Evolutionary conservation across 2,797 vertebrate genomes (phyloP), one percentile per base, ranked within the genome.

Genomic region (Vireo griseus): DNA sequence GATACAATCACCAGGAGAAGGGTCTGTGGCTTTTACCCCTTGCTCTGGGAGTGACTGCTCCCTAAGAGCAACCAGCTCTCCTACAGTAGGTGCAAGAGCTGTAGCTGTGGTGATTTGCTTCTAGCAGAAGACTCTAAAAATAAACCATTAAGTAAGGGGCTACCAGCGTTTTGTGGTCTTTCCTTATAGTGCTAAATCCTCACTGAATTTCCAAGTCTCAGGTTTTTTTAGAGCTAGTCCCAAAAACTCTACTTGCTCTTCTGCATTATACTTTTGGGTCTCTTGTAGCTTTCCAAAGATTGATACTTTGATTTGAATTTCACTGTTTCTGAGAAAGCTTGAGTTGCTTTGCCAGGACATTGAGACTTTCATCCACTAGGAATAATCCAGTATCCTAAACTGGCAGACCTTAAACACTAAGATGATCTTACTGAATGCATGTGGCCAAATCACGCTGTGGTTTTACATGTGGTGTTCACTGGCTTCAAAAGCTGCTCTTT

Each of bases 11-110:
- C 8, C 33, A 82, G 48, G 18, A 57, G 25, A 42, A 18, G 15
- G 3, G 0, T 3, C 6, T 14, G 1, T 7, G 4, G 9, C 22
- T 79, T 6, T 76, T 28, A 2, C 1, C 4, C 1, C 9, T 3
- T 5, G 2, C 3, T 10, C 8, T 6, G 9, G 16, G 39, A 55
- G 4, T 8, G 15, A 3, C 10, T 33, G 9, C 25, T 21, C 0
- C 1, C 5, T 10, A 14, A 9, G 22, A n/a, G 9, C 10, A 4
- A 19, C 2, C 0, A 26, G 6, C 1, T 54, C 10, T 44, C 7
- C 11, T 24, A 6, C 11, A 66, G 28, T 2, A 42, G 5, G 5
- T 4, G 17, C 1, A n/a, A 44, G 52, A 50, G 18, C 13, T 33
- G 19, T 16, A 37, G 19, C 5, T 66, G 4, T 25, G 9, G 5